phyloP scores from a whole-genome alignment of 2,888 invertebrate genomes.

The Acronicta alni region DNA sequence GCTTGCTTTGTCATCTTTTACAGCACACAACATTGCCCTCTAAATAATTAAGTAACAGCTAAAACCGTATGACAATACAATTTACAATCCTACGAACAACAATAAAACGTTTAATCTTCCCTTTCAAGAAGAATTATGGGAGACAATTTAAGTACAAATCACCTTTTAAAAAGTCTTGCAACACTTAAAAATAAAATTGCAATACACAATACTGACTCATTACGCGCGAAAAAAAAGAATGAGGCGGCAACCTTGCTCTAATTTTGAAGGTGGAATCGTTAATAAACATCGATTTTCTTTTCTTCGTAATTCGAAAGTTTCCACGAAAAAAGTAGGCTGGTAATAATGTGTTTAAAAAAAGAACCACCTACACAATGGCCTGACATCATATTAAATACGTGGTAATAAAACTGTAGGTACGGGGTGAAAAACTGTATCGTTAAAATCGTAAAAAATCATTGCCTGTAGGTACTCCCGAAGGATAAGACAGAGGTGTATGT shows the following conservation, averaged over 20 bases:
- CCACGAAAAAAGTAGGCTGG: neutral
- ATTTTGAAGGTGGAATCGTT: conserved; percentile 38
- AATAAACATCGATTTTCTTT: conserved; percentile 24
- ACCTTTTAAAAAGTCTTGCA: conserved; percentile 16
- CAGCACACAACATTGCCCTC: too few species aligned
- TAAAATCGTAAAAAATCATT: too few species aligned
- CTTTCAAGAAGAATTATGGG: conserved; percentile 27
- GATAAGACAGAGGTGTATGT: too few species aligned
- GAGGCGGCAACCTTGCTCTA: conserved; percentile 45
- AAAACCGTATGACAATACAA: neutral
- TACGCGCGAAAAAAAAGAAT: conserved; percentile 32
- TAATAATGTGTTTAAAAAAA: neutral
- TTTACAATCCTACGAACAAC: neutral
- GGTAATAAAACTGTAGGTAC: too few species aligned
- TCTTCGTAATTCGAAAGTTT: conserved; percentile 19
- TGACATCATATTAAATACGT: too few species aligned
- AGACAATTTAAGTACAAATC: conserved; percentile 25
- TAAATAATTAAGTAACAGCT: neutral
- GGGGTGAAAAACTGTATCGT: too few species aligned
- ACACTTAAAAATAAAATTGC: conserved; percentile 22
- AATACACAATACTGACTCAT: conserved; percentile 33
- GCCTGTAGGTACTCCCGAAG: too few species aligned
- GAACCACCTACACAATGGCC: neutral
- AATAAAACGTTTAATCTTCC: conserved; percentile 11
- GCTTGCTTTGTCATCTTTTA: too few species aligned